These are phyloP conservation scores for Jacana jacana DNA, from an alignment of 2,113 vertebrate species.

Conservation along the genomic window DNA sequence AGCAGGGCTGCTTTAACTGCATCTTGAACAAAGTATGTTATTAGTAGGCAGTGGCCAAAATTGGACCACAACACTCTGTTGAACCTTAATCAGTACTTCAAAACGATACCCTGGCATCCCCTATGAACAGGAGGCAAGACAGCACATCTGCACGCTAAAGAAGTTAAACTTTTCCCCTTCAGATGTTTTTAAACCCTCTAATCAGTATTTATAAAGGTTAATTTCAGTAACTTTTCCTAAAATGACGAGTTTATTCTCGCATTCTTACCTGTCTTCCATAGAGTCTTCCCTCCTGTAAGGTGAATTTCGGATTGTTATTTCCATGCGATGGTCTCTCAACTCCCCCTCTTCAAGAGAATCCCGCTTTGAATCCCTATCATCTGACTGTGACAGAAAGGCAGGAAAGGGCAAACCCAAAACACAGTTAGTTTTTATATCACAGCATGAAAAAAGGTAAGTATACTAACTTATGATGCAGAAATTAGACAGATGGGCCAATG, in stretches of 20 bases:
- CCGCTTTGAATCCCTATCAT: conserved; percentile 96
- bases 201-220: fast-evolving
- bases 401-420: background rate
- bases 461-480: background rate
- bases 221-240: background rate
- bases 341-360: conserved; percentile 99
- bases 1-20: background rate
- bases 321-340: conserved; percentile 96
- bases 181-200: background rate
- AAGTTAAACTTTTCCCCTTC: background rate
- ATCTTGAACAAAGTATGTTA: fast-evolving
- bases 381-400: conserved; percentile 75
- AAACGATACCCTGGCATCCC: background rate
- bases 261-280: conserved; percentile 88
- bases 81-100: background rate
- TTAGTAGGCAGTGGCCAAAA: background rate
- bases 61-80: fast-evolving
- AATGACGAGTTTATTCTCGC: no score
- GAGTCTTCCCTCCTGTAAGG: conserved; percentile 93
- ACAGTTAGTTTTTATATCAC: background rate
- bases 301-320: conserved; percentile 97
- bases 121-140: background rate
- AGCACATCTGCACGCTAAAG: background rate
- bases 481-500: no score
- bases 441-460: fast-evolving